A percentile compares a stretch with the other conserved stretches of the same genome.
phyloP scores from a whole-genome alignment of 1,140 invertebrate species.

The Bombus waltoni region DNA sequence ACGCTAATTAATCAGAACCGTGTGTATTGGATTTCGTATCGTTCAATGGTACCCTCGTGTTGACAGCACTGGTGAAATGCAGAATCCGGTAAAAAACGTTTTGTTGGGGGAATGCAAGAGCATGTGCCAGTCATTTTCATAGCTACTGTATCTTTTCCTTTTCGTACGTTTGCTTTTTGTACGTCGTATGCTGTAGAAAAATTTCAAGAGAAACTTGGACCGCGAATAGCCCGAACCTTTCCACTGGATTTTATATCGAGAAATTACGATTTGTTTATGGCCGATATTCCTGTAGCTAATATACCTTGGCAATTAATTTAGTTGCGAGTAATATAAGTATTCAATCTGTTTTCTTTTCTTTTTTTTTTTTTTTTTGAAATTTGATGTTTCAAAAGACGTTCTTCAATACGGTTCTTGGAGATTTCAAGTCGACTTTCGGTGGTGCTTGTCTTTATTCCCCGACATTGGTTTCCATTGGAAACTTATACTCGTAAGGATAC shows the following conservation, averaged over 20 bases:
- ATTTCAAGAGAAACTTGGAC: not conserved
- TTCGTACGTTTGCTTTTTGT: too few species aligned
- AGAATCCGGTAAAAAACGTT: too few species aligned
- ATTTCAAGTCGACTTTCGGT: not conserved
- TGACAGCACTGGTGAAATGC: too few species aligned
- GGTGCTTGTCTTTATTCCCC: not conserved
- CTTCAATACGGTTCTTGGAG: not conserved
- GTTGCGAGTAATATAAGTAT: not conserved
- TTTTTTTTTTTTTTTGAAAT: not conserved
- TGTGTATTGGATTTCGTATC: too few species aligned
- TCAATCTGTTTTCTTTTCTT: not conserved
- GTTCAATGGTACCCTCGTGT: too few species aligned
- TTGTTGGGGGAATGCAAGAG: too few species aligned
- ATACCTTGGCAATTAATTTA: not conserved
- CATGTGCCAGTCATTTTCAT: not conserved
- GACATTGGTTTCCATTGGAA: not conserved
- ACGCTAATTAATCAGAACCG: too few species aligned
- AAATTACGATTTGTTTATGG: not conserved
- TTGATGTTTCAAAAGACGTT: not conserved
- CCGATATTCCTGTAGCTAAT: not conserved
- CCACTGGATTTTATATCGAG: not conserved
- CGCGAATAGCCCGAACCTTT: not conserved
- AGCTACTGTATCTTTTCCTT: not conserved
- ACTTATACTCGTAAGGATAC: not conserved
- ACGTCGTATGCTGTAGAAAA: too few species aligned